These are phyloP conservation scores for Alloplasta piceator DNA, from an alignment of 2,888 invertebrate genomes.

Conservation along the genomic window DNA sequence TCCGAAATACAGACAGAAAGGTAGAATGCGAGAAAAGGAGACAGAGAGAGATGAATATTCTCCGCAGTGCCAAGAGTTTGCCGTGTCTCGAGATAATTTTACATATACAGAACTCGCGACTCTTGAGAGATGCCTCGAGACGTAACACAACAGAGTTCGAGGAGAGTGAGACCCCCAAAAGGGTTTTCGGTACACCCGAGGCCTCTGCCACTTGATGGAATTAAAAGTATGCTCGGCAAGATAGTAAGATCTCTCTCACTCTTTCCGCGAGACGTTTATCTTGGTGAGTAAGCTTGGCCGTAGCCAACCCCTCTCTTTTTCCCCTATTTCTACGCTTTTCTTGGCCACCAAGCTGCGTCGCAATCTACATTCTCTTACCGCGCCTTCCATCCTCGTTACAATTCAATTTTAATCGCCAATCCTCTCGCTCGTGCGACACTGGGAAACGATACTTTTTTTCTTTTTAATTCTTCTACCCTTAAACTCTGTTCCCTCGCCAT, in stretches of 20 bases:
- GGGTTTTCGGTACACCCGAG: constrained; percentile 66
- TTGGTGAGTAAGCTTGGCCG: constrained; percentile 75
- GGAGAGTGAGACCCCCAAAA: constrained; percentile 50
- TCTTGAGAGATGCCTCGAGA: constrained; percentile 37
- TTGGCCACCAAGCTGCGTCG: constrained; percentile 55
- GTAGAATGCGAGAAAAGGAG: constrained; percentile 27
- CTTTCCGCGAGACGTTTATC: constrained; percentile 73
- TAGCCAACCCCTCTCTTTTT: constrained; percentile 46
- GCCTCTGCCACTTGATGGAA: constrained; percentile 76
- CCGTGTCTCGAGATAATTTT: constrained; percentile 43
- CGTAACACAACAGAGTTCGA: constrained; percentile 59
- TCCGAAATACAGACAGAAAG: constrained; percentile 42
- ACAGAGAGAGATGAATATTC: constrained; percentile 46
- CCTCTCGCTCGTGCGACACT: constrained; percentile 7
- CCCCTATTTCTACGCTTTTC: constrained; percentile 40
- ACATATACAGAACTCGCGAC: constrained; percentile 24
- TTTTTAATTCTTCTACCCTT: not conserved
- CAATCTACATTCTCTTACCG: constrained; percentile 43
- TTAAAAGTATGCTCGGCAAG: constrained; percentile 79
- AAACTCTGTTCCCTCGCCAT: constrained; percentile 19
- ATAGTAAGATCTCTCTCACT: constrained; percentile 70
- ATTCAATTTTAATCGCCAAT: constrained; percentile 62
- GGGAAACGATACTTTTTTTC: constrained; percentile 19
- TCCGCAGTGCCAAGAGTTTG: constrained; percentile 51
- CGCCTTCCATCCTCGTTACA: constrained; percentile 38